Evolutionary conservation across 2,113 vertebrate species (phyloP).

Genomic region (Melanerpes aurifrons): DNA sequence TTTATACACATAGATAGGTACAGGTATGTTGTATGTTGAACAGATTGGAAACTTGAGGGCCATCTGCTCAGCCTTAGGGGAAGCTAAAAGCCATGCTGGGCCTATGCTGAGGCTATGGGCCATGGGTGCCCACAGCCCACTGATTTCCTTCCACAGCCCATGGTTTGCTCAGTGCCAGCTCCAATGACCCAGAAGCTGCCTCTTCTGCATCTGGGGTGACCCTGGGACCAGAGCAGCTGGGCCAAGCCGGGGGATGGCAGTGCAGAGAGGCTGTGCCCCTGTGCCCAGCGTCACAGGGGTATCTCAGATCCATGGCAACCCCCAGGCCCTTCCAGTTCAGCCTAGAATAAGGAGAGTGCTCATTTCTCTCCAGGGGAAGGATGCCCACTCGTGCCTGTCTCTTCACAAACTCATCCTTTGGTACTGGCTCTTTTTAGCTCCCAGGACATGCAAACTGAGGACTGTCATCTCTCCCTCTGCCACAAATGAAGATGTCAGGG

Average conservation of each 20-base stretch:
- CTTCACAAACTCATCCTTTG: neutral
- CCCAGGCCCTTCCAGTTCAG: neutral
- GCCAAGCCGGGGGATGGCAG: neutral
- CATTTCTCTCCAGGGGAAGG: neutral
- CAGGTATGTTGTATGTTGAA: neutral
- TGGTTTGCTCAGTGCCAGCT: conserved; percentile 73
- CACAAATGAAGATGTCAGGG: conserved; percentile 38
- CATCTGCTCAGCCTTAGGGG: neutral
- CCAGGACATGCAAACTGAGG: neutral
- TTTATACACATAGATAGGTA: no score
- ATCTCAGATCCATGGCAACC: neutral
- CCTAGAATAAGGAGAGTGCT: neutral
- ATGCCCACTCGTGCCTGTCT: neutral
- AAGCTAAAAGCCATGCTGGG: conserved; percentile 29
- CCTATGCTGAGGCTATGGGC: conserved; percentile 65
- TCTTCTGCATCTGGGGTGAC: no score
- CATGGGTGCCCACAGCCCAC: neutral
- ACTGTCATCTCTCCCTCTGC: neutral
- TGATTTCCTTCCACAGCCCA: conserved; percentile 20
- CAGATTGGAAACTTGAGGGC: neutral
- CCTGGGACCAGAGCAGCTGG: neutral
- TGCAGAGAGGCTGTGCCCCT: neutral
- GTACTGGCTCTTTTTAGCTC: neutral
- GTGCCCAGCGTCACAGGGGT: rapidly evolving
- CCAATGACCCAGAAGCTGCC: conserved; percentile 25